These are phyloP conservation scores for Eublepharis macularius DNA, from an alignment of 2,113 vertebrate species.

Conservation along the genomic window DNA sequence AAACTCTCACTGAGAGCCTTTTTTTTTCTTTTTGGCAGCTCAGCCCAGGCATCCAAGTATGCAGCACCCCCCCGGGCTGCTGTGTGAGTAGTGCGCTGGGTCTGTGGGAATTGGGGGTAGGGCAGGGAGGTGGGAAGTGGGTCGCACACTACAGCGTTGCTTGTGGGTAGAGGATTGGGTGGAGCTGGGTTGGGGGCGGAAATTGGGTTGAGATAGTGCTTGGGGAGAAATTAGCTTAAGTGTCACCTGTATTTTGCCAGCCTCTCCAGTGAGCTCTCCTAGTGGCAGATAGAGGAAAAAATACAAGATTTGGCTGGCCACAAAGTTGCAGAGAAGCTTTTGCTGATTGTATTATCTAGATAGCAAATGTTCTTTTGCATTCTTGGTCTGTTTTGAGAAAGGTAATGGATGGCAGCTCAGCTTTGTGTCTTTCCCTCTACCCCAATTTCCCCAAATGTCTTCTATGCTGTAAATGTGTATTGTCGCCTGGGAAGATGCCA, in stretches of 20 bases:
- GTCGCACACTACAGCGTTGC: background rate
- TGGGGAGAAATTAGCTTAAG: background rate
- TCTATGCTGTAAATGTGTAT: background rate
- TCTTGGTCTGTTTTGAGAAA: background rate
- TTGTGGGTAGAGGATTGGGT: background rate
- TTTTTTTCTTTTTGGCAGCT: constrained; percentile 12
- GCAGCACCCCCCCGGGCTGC: constrained; percentile 13
- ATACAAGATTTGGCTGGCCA: background rate
- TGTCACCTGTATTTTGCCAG: too few relatives aligned
- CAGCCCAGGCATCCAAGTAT: constrained; percentile 20
- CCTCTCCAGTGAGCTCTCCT: background rate
- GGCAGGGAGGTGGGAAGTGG: background rate
- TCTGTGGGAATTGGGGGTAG: background rate
- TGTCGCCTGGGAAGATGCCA: background rate
- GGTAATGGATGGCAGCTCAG: background rate
- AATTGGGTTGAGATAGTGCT: background rate
- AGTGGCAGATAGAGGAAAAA: background rate
- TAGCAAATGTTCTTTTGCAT: background rate
- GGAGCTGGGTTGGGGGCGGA: too few relatives aligned
- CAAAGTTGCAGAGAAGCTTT: background rate
- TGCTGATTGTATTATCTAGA: background rate
- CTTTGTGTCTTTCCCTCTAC: too few relatives aligned
- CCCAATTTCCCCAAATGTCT: background rate
- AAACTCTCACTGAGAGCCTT: background rate
- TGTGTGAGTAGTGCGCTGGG: constrained; percentile 10